Conservation (phyloP, 1,140 invertebrate genomes). For the Ooceraea biroi region DNA sequence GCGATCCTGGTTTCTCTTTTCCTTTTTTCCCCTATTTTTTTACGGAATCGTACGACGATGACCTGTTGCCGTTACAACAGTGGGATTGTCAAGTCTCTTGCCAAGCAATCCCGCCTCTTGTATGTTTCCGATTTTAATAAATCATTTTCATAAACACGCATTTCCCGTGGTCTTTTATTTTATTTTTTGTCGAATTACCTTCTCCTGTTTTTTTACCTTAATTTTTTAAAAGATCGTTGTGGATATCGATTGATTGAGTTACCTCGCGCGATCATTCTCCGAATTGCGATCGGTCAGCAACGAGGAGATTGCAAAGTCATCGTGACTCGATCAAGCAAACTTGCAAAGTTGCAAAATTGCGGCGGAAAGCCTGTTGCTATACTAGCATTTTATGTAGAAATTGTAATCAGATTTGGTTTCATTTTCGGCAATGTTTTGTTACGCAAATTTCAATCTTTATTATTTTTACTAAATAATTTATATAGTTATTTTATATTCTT, state of each 20-base stretch:
- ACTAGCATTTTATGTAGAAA: no score
- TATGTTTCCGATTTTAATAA: slow-evolving; percentile 48
- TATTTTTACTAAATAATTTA: background rate
- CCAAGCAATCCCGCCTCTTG: slow-evolving; percentile 19
- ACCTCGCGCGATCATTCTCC: no score
- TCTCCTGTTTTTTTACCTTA: background rate
- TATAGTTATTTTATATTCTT: slow-evolving; percentile 10
- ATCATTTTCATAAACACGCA: slow-evolving; percentile 37
- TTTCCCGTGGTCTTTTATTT: slow-evolving; percentile 26
- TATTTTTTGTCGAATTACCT: slow-evolving; percentile 24
- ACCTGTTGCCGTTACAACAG: slow-evolving; percentile 8
- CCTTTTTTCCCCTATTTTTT: background rate
- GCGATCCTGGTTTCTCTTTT: slow-evolving; percentile 4
- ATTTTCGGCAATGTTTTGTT: background rate
- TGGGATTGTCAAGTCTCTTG: background rate
- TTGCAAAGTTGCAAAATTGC: no score
- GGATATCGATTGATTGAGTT: background rate
- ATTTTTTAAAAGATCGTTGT: slow-evolving; percentile 5
- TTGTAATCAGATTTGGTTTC: no score
- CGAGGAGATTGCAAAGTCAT: no score
- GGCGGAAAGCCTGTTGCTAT: no score
- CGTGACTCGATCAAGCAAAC: no score
- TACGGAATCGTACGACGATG: background rate
- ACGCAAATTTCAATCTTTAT: background rate
- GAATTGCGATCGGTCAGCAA: no score